phyloP scores from a whole-genome alignment of 2,797 vertebrate genomes.

The Arnoldichthys spilopterus region DNA sequence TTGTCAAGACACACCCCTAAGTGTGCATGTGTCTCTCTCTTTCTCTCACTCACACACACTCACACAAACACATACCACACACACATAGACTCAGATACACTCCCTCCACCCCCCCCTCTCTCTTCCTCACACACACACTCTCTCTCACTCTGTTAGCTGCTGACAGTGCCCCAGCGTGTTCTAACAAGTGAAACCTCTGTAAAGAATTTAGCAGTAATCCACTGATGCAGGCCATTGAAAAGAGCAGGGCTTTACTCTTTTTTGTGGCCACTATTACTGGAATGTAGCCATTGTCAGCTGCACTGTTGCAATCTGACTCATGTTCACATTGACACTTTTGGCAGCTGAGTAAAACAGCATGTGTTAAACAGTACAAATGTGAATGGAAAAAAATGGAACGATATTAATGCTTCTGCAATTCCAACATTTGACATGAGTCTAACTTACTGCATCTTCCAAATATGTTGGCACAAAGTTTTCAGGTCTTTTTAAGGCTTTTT shows the following conservation, averaged over 20 bases:
- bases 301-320: constrained; percentile 43
- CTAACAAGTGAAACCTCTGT: constrained; percentile 80
- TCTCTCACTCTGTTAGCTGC: constrained; percentile 61
- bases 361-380: neutral
- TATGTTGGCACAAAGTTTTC: neutral
- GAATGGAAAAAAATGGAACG: neutral
- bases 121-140: too few relatives aligned
- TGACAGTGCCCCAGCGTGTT: constrained; percentile 79
- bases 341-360: neutral
- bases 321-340: constrained; percentile 10
- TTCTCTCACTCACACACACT: constrained; percentile 53
- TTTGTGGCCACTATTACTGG: constrained; percentile 74
- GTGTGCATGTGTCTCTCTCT: constrained; percentile 58
- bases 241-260: constrained; percentile 73
- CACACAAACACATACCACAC: constrained; percentile 45
- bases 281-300: constrained; percentile 72
- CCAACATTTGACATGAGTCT: neutral
- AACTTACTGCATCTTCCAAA: neutral
- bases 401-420: neutral
- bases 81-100: constrained; percentile 38
- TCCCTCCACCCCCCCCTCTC: constrained; percentile 45
- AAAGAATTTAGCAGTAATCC: constrained; percentile 82
- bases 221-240: constrained; percentile 72
- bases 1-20: constrained; percentile 82
- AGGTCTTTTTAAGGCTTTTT: neutral